phyloP scores from a whole-genome alignment of 2,113 vertebrate species.

The Aplodontia rufa region DNA sequence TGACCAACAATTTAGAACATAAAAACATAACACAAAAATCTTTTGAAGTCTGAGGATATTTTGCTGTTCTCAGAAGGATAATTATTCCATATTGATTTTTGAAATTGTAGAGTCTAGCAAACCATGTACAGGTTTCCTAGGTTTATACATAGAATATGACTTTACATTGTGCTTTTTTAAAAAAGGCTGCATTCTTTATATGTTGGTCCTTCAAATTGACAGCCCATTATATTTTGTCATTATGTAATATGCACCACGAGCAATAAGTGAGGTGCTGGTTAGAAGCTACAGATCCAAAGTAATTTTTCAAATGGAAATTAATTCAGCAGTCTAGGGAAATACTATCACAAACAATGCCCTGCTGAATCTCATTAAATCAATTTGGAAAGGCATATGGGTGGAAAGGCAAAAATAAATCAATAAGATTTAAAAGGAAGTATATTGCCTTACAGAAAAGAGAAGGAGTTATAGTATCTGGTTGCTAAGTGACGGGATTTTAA shows the following conservation, averaged over 20 bases:
- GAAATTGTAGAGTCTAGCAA: conserved; percentile 13
- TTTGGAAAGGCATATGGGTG: conserved; percentile 72
- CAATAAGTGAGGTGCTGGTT: neutral
- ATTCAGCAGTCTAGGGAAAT: conserved; percentile 77
- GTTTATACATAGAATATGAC: neutral
- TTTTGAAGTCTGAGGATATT: neutral
- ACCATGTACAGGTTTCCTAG: neutral
- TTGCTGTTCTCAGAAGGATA: conserved; percentile 1
- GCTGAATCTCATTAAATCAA: conserved; percentile 74
- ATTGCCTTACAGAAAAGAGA: conserved; percentile 36
- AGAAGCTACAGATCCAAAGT: conserved; percentile 31
- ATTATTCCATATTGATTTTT: conserved; percentile 42
- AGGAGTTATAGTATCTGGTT: conserved; percentile 53
- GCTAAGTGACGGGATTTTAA: conserved; percentile 67
- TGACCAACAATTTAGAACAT: conserved; percentile 6
- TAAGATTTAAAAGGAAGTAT: conserved; percentile 71
- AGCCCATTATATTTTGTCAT: conserved; percentile 16
- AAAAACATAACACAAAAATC: conserved; percentile 19
- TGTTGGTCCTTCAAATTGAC: neutral
- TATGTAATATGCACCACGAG: conserved; percentile 45
- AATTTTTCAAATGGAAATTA: conserved; percentile 80
- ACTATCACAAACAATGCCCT: conserved; percentile 72
- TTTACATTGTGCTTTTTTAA: neutral
- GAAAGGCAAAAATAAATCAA: conserved; percentile 78
- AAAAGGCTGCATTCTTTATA: conserved; percentile 29